Base-by-base conservation (phyloP, 2,888 invertebrate genomes). In the Coecobrya sp. region DNA sequence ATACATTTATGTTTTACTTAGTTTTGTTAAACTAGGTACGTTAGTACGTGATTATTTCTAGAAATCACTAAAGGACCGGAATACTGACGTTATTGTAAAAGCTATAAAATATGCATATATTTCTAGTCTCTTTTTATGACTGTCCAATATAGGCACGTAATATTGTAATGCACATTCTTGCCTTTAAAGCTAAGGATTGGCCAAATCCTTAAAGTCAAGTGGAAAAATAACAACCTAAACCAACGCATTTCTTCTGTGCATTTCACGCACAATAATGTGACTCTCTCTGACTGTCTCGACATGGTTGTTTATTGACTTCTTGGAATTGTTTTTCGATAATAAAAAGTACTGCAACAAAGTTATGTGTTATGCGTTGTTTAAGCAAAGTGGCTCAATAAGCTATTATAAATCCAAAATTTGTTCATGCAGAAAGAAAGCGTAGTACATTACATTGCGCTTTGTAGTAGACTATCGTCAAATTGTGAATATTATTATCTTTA, bases 331-430 rank as follows among this genome's bases (percentile, higher is more conserved):
- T 86, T 65, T 70, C 1, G 70, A 36, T 70, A 70, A 70, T 55
- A 65, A 62, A 70, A 70, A 70, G 36, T n/a, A 13, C 30, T 68
- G 65, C 68, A 27, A 68, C 11, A 30, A 25, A 62, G 2, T 10
- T 2, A 36, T 36, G 36, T 30, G 70, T 19, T 36, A 13, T 76
- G 70, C 19, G 19, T 19, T 70, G 59, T 73, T 55, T 49, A 73
- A 5, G 30, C 19, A 86, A 79, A 87, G 59, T 87, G n/a, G 76
- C 87, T 87, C 59, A 76, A 87, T 87, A 87, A 87, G 87, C 87
- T 87, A 59, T 59, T 76, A 52, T 87, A 76, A 87, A 87, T 87
- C 55, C 88, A 65, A 49, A 87, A 81, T 27, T 88, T 88, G 88
- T 88, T 88, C 88, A 88, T 88, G 88, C 88, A 65, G 49, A 76